Percentiles rank a stretch among this genome's conserved stretches.
Conservation (phyloP, 2,113 vertebrate genomes). For the Grantiella picta region DNA sequence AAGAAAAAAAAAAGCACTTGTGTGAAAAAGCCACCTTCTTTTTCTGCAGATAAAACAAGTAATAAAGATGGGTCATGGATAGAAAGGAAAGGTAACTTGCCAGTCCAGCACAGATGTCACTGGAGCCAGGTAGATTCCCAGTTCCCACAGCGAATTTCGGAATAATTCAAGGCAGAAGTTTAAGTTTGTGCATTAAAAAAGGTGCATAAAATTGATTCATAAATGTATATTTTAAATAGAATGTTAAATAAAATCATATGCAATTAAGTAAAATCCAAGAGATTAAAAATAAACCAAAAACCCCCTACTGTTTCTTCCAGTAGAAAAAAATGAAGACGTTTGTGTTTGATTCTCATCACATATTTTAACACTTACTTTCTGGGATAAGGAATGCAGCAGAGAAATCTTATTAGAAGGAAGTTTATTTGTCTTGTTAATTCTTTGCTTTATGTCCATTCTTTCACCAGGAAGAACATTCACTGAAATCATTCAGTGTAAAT, state of each 20-base stretch:
- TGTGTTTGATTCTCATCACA: background rate
- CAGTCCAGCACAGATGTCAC: background rate
- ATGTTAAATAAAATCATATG: background rate
- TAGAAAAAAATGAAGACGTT: background rate
- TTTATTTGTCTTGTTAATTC: slow-evolving; percentile 16
- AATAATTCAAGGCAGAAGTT: background rate
- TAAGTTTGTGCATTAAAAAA: background rate
- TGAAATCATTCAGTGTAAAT: background rate
- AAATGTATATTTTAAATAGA: background rate
- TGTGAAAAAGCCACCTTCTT: background rate
- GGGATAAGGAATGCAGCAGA: background rate
- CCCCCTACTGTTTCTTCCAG: background rate
- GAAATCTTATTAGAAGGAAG: background rate
- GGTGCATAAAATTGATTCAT: background rate
- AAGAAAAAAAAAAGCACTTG: background rate
- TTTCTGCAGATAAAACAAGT: background rate
- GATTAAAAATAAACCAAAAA: background rate
- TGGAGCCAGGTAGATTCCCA: background rate
- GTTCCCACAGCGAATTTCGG: background rate
- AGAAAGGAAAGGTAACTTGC: background rate
- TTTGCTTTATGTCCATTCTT: slow-evolving; percentile 9
- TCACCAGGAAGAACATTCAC: background rate
- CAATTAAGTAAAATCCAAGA: background rate
- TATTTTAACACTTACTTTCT: background rate
- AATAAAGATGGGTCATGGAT: background rate